phyloP scores from a whole-genome alignment of 2,797 vertebrate species.

The Bradypus variegatus region DNA sequence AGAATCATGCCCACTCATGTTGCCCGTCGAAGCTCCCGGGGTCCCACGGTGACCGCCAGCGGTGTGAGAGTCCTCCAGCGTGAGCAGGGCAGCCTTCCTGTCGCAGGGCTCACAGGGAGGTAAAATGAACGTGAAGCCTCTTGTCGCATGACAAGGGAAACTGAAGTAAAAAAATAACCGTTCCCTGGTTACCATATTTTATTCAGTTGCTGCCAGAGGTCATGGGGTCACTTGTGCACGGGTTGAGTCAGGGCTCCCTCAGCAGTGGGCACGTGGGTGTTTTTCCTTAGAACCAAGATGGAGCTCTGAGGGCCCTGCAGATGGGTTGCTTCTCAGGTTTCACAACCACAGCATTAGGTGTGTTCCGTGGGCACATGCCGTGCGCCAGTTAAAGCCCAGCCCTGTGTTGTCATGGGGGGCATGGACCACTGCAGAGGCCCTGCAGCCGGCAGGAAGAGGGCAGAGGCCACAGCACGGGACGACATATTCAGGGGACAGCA shows the following conservation, averaged over 20 bases:
- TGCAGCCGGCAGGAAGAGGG: no score
- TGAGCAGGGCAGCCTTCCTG: neutral
- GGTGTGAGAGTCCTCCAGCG: no score
- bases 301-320: neutral
- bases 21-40: neutral
- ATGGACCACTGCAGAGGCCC: no score
- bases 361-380: no score
- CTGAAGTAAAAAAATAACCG: no score
- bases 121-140: fast-evolving
- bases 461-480: no score
- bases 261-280: no score
- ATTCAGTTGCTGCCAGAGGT: neutral
- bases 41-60: neutral
- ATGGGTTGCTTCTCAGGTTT: neutral
- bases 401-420: no score
- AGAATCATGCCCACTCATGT: neutral
- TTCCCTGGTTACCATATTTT: fast-evolving
- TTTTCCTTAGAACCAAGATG: fast-evolving
- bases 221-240: neutral
- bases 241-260: no score
- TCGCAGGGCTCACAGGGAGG: neutral
- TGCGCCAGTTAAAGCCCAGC: no score
- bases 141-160: neutral
- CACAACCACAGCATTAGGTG: neutral
- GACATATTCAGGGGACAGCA: no score